A percentile compares a stretch with the other conserved stretches of the same genome.
phyloP scores from a whole-genome alignment of 2,113 vertebrate species.

The Cricetomys ansorgei region DNA sequence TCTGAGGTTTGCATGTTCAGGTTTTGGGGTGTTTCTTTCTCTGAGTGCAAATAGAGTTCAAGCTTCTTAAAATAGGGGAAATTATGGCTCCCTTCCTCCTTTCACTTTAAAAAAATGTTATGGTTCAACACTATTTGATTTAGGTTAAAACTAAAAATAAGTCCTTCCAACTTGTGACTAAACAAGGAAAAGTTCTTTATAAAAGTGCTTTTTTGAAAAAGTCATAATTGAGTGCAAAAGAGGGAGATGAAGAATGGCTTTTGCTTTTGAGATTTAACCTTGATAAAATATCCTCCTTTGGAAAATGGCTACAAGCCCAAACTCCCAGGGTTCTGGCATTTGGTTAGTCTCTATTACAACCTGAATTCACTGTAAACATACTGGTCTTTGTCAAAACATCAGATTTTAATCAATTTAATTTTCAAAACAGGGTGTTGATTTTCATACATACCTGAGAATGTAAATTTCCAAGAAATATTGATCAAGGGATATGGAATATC shows the following conservation, averaged over 20 bases:
- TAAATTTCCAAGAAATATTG: background rate
- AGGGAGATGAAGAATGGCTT: conserved; percentile 23
- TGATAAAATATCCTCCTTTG: conserved; percentile 38
- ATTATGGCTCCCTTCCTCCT: conserved; percentile 53
- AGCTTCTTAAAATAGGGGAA: conserved; percentile 78
- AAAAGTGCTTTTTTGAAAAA: conserved; percentile 48
- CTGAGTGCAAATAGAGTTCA: conserved; percentile 72
- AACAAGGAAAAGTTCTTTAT: conserved; percentile 73
- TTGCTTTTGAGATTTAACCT: conserved; percentile 39
- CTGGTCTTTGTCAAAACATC: background rate
- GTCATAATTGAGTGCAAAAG: background rate
- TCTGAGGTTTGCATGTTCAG: conserved; percentile 68
- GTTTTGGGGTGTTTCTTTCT: conserved; percentile 66
- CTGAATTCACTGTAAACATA: background rate
- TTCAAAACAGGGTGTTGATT: background rate
- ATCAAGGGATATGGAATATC: background rate
- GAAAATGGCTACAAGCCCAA: conserved; percentile 26
- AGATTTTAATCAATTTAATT: background rate
- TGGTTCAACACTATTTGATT: conserved; percentile 73
- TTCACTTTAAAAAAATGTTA: conserved; percentile 27
- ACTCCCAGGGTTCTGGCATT: background rate
- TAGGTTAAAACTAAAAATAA: conserved; percentile 79
- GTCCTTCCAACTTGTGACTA: conserved; percentile 69
- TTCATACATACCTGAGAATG: background rate
- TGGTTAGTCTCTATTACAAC: background rate